These are phyloP conservation scores for Vannuccia rotundouncinata DNA, from an alignment of 2,888 invertebrate genomes.

Conservation along the genomic window DNA sequence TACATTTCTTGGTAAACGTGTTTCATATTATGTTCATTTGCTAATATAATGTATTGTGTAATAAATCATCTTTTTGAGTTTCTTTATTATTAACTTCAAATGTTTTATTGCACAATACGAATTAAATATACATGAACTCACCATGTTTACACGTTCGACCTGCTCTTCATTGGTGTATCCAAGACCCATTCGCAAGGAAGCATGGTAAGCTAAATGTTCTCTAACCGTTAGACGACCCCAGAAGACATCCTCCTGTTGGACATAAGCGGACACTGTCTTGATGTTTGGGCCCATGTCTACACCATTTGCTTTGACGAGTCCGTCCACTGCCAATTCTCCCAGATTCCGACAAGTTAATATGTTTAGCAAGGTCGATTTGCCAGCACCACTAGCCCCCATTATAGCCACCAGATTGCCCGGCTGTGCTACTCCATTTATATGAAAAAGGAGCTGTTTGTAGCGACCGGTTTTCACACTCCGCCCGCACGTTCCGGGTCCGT, in stretches of 20 bases:
- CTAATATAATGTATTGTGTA: no score
- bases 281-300: slow-evolving; percentile 69
- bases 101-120: no score
- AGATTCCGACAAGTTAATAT: slow-evolving; percentile 68
- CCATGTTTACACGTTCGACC: slow-evolving; percentile 64
- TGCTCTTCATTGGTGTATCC: slow-evolving; percentile 63
- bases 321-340: slow-evolving; percentile 37
- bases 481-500: background rate
- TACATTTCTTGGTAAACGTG: no score
- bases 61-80: no score
- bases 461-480: background rate
- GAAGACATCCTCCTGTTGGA: slow-evolving; percentile 85
- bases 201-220: slow-evolving; percentile 79
- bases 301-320: slow-evolving; percentile 41
- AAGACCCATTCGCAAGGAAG: slow-evolving; percentile 71
- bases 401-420: slow-evolving; percentile 51
- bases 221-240: slow-evolving; percentile 71
- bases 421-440: slow-evolving; percentile 45
- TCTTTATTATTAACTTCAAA: no score
- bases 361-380: slow-evolving; percentile 80
- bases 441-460: slow-evolving; percentile 25
- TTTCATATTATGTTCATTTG: no score
- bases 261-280: slow-evolving; percentile 70
- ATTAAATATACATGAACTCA: no score
- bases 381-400: slow-evolving; percentile 67